A percentile compares a stretch with the other conserved stretches of the same genome.
Conservation (phyloP, 2,888 invertebrate genomes). For the Aromia moschata region DNA sequence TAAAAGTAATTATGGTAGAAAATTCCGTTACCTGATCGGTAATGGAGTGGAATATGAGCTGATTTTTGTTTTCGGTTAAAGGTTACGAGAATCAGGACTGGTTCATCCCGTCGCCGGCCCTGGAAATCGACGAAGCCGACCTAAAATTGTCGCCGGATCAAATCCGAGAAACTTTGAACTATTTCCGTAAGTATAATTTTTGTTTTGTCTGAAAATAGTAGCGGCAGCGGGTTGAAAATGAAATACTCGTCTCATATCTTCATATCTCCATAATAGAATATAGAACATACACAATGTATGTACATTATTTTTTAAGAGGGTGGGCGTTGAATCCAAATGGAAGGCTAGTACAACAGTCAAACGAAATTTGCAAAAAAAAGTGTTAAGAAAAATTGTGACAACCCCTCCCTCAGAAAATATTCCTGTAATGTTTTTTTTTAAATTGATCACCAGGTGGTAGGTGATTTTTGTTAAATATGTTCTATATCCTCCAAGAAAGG, state of each 20-base stretch:
- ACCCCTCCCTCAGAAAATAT: no score
- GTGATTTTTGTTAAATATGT: no score
- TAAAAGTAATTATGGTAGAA: neutral
- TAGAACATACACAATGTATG: neutral
- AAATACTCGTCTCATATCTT: no score
- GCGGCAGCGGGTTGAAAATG: no score
- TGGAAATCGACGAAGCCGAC: conserved; percentile 76
- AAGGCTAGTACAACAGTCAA: no score
- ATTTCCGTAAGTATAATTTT: conserved; percentile 85
- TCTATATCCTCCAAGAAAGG: no score
- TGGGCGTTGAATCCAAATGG: neutral
- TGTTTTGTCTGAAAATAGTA: no score
- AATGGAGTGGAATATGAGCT: neutral
- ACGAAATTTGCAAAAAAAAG: no score
- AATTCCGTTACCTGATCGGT: neutral
- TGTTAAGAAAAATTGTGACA: no score
- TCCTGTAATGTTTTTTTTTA: no score
- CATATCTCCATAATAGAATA: no score
- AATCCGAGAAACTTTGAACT: conserved; percentile 95
- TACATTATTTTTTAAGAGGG: neutral
- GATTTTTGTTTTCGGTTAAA: conserved; percentile 57
- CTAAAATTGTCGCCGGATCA: conserved; percentile 90
- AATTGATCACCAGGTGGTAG: no score
- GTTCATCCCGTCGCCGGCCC: conserved; percentile 90
- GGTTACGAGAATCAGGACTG: conserved; percentile 94